These are phyloP conservation scores for Cephalopterus ornatus DNA, from an alignment of 2,113 vertebrate genomes.

Conservation along the genomic window DNA sequence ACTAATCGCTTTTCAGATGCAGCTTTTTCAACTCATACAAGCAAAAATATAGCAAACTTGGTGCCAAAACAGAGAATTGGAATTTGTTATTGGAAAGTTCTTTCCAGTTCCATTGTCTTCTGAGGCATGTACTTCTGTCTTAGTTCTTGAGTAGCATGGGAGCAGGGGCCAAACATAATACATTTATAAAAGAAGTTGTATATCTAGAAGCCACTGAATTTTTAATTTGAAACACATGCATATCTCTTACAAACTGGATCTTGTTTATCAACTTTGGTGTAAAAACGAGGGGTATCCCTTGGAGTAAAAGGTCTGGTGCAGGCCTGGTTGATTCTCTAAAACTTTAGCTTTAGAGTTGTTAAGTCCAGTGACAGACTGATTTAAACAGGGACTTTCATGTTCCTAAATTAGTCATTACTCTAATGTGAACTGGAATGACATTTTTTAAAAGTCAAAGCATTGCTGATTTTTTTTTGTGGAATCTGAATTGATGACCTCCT, in stretches of 20 bases:
- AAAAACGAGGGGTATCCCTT: neutral
- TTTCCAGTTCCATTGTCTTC: neutral
- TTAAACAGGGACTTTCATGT: neutral
- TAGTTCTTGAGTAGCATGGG: neutral
- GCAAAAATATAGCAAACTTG: neutral
- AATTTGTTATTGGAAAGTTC: neutral
- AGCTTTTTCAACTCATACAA: neutral
- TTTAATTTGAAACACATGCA: neutral
- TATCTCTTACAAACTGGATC: neutral
- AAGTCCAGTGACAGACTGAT: neutral
- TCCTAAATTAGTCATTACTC: conserved; percentile 1
- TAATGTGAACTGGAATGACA: neutral
- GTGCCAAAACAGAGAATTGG: neutral
- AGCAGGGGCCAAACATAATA: neutral
- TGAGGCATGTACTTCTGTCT: neutral
- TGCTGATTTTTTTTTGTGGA: conserved; percentile 21
- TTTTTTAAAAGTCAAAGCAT: conserved; percentile 43
- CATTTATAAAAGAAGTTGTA: neutral
- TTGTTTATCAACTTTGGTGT: neutral
- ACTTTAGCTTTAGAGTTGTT: neutral
- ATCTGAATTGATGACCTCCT: neutral
- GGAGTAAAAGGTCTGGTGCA: neutral
- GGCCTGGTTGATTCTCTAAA: neutral
- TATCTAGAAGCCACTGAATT: neutral
- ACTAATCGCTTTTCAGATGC: neutral